Percentiles rank a stretch among this genome's conserved stretches.
phyloP scores from a whole-genome alignment of 35 echinoderm and acorn worm genomes.

The Diadema setosum region DNA sequence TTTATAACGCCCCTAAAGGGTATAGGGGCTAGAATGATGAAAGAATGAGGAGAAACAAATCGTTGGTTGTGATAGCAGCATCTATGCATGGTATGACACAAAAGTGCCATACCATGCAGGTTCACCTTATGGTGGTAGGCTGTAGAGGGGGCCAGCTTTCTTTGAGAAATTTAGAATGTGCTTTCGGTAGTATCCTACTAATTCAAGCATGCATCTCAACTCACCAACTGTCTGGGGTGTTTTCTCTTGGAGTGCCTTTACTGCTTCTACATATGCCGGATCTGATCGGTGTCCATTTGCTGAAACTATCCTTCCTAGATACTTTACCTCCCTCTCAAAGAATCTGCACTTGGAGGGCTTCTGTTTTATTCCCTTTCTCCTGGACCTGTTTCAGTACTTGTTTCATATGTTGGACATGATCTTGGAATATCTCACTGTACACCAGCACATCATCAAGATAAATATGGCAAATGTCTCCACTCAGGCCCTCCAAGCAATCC shows the following conservation, averaged over 20 bases:
- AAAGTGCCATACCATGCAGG: no score
- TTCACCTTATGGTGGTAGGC: no score
- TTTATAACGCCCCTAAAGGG: no score
- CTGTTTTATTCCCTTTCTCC: slow-evolving; percentile 14
- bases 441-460: slow-evolving; percentile 53
- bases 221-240: neutral
- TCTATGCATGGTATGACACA: no score
- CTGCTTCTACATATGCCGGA: neutral
- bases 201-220: neutral
- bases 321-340: slow-evolving; percentile 32
- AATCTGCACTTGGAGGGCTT: slow-evolving; percentile 43
- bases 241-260: neutral
- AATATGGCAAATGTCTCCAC: neutral
- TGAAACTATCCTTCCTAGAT: slow-evolving; percentile 28
- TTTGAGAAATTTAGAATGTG: slow-evolving; percentile 18
- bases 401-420: slow-evolving; percentile 17
- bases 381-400: slow-evolving; percentile 9
- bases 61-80: no score
- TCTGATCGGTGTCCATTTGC: slow-evolving; percentile 22
- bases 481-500: neutral
- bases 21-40: no score
- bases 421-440: neutral
- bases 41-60: no score
- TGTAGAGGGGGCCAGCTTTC: neutral
- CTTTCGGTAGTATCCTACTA: slow-evolving; percentile 22